These are phyloP conservation scores for Gymnothorax reevesii DNA, from an alignment of 2,797 vertebrate species.

Conservation along the genomic window DNA sequence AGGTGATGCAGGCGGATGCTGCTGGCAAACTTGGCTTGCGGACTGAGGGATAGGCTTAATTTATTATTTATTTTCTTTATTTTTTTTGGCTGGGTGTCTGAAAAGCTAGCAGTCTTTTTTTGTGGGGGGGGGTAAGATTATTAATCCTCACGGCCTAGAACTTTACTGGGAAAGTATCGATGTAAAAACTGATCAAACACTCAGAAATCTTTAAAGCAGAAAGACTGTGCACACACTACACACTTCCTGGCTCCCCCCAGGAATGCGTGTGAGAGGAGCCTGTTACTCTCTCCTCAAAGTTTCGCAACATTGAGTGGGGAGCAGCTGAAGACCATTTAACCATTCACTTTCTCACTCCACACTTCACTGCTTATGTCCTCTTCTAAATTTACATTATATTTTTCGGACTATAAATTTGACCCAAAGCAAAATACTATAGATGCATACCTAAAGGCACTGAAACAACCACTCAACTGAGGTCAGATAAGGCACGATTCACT, in stretches of 20 bases:
- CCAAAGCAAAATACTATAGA: too few relatives aligned
- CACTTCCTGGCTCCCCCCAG: neutral
- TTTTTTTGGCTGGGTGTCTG: neutral
- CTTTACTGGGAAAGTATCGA: neutral
- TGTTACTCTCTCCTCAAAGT: conserved; percentile 42
- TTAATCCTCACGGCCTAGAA: neutral
- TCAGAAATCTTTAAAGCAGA: neutral
- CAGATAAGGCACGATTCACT: too few relatives aligned
- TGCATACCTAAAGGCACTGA: too few relatives aligned
- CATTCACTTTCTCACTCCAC: neutral
- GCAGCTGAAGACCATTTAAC: neutral
- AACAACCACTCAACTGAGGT: too few relatives aligned
- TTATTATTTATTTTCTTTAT: too few relatives aligned
- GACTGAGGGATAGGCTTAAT: neutral
- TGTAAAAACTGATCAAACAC: neutral
- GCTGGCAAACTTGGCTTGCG: neutral
- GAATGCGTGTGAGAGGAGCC: conserved; percentile 30
- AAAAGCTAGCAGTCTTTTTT: neutral
- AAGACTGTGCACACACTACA: neutral
- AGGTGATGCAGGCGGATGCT: conserved; percentile 1
- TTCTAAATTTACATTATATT: too few relatives aligned
- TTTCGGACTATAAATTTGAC: too few relatives aligned
- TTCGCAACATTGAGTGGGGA: conserved; percentile 52
- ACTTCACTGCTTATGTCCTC: too few relatives aligned
- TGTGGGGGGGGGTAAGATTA: neutral